Percentiles rank a stretch among this genome's conserved stretches.
Conservation (phyloP, 1,140 invertebrate species). For the Bombyx mandarina region DNA sequence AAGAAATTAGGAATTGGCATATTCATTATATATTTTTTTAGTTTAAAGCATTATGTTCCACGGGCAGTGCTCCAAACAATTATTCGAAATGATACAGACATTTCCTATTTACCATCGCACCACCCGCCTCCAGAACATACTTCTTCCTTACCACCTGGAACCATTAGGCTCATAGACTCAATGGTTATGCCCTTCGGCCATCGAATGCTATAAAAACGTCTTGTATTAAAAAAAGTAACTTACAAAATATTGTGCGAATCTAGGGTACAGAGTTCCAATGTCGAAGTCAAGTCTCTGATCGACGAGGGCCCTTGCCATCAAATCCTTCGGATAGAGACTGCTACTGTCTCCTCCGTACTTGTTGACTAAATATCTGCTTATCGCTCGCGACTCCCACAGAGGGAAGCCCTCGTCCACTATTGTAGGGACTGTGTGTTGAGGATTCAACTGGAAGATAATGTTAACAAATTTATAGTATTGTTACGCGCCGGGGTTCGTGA, state of each 20-base stretch:
- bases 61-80: too few relatives aligned
- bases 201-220: too few relatives aligned
- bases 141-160: too few relatives aligned
- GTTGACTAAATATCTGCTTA: constrained; percentile 76
- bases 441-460: constrained; percentile 71
- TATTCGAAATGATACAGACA: neutral
- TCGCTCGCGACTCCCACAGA: constrained; percentile 78
- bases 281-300: constrained; percentile 85
- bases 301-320: constrained; percentile 77
- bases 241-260: constrained; percentile 73
- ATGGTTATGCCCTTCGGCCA: too few relatives aligned
- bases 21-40: too few relatives aligned
- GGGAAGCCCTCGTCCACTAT: constrained; percentile 76
- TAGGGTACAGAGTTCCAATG: constrained; percentile 76
- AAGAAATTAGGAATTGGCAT: too few relatives aligned
- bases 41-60: too few relatives aligned
- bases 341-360: constrained; percentile 77
- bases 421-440: constrained; percentile 76
- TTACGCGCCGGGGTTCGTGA: too few relatives aligned
- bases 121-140: too few relatives aligned
- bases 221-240: constrained; percentile 28
- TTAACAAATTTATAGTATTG: neutral
- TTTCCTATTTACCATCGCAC: too few relatives aligned
- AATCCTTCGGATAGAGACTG: constrained; percentile 78
- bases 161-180: too few relatives aligned